phyloP scores from a whole-genome alignment of 23 tunicate species.

The Halocynthia aurantium region DNA sequence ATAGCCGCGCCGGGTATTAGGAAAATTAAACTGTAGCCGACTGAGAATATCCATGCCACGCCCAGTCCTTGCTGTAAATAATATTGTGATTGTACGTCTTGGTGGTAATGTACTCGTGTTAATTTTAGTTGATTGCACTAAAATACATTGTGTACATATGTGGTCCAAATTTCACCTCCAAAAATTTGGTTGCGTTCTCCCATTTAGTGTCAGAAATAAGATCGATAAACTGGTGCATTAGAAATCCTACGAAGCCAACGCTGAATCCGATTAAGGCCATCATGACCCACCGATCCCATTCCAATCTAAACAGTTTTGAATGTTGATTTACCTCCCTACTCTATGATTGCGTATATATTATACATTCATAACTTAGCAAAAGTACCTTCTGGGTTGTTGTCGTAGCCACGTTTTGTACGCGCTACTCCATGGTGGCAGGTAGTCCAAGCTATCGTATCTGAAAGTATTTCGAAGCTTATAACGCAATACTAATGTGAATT shows the following conservation, averaged over 20 bases:
- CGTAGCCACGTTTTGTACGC: slow-evolving; percentile 82
- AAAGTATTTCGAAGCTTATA: too few relatives aligned
- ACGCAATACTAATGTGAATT: too few relatives aligned
- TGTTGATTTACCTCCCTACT: neutral
- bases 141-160: neutral
- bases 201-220: slow-evolving; percentile 88
- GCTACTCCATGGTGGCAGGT: slow-evolving; percentile 92
- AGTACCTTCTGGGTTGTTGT: slow-evolving; percentile 79
- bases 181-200: slow-evolving; percentile 43
- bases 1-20: slow-evolving; percentile 59
- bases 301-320: slow-evolving; percentile 25
- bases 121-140: too few relatives aligned
- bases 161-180: slow-evolving; percentile 31
- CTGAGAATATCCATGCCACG: slow-evolving; percentile 74
- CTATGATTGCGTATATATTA: neutral
- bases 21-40: slow-evolving; percentile 88
- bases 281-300: slow-evolving; percentile 98
- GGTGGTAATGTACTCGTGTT: too few relatives aligned
- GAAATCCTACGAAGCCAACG: slow-evolving; percentile 93
- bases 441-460: slow-evolving; percentile 90
- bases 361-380: neutral
- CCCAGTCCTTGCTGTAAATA: slow-evolving; percentile 41
- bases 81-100: too few relatives aligned
- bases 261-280: slow-evolving; percentile 97
- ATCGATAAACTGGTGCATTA: slow-evolving; percentile 93